phyloP scores from a whole-genome alignment of 2,113 vertebrate genomes.

The Neogale vison region DNA sequence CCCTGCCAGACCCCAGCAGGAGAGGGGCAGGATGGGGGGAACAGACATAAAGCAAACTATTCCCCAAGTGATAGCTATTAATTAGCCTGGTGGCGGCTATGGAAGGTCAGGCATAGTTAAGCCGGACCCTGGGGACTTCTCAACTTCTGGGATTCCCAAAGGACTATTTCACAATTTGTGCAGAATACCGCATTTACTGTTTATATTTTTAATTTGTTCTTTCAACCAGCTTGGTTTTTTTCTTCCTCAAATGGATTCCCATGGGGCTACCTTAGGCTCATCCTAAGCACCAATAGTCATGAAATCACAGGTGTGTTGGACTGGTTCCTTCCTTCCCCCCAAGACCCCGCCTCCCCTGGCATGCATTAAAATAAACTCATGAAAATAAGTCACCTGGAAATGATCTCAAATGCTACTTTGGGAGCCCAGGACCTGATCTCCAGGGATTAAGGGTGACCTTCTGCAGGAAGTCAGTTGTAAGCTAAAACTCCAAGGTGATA shows the following conservation, averaged over 20 bases:
- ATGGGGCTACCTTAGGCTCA: not conserved
- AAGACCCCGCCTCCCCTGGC: accelerated
- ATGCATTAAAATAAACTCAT: not conserved
- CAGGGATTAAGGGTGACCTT: not conserved
- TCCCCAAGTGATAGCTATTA: too few relatives aligned
- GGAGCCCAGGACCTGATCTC: not conserved
- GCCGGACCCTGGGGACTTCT: not conserved
- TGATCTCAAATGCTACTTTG: not conserved
- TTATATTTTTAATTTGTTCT: not conserved
- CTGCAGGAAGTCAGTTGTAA: not conserved
- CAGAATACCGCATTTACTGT: not conserved
- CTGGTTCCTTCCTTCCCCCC: not conserved
- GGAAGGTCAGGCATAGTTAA: not conserved
- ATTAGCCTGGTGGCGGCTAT: not conserved
- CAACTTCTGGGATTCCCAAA: not conserved
- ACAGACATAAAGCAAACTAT: not conserved
- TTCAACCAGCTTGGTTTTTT: not conserved
- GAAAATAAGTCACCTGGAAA: not conserved
- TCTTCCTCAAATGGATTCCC: not conserved
- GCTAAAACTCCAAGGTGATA: not conserved
- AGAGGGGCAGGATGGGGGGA: accelerated
- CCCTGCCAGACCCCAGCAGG: not conserved
- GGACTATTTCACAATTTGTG: not conserved
- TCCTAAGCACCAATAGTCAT: not conserved
- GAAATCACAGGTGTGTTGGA: not conserved